Evolutionary conservation across 2,113 vertebrate genomes (phyloP).

Genomic region (Pseudolaguvia tuberculata): DNA sequence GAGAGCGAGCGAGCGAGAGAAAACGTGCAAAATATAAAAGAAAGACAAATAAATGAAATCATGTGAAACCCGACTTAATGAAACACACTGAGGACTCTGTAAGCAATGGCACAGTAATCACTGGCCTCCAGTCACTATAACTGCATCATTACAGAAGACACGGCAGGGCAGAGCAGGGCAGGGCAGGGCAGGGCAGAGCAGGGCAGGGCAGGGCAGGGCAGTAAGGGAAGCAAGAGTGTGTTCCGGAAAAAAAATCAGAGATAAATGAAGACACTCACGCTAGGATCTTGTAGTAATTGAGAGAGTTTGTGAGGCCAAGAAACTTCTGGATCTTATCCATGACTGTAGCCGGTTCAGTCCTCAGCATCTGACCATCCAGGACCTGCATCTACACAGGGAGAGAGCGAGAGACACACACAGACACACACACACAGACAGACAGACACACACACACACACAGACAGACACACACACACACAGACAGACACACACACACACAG

Average conservation of each 20-base stretch:
- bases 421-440: background rate
- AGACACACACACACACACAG: no score
- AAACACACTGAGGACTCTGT: conserved; percentile 11
- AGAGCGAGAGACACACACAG: no score
- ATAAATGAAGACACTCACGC: conserved; percentile 68
- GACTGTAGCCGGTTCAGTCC: conserved; percentile 79
- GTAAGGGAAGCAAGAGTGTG: background rate
- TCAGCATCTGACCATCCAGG: conserved; percentile 81
- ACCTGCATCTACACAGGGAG: conserved; percentile 72
- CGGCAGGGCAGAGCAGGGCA: no score
- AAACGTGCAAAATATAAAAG: background rate
- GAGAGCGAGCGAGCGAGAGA: background rate
- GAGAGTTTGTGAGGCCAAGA: conserved; percentile 70
- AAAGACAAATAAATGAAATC: conserved; percentile 19
- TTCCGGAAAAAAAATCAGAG: conserved; percentile 1
- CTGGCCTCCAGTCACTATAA: conserved; percentile 16
- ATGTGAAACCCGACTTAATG: conserved; percentile 16
- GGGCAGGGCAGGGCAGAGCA: no score
- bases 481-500: no score
- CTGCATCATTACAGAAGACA: conserved; percentile 25
- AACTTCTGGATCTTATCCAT: conserved; percentile 87
- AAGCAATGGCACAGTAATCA: conserved; percentile 10
- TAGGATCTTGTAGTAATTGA: conserved; percentile 83
- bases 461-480: no score
- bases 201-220: no score